Base-by-base conservation (phyloP, 2,888 invertebrate species). In the Agrilus biguttatus region DNA sequence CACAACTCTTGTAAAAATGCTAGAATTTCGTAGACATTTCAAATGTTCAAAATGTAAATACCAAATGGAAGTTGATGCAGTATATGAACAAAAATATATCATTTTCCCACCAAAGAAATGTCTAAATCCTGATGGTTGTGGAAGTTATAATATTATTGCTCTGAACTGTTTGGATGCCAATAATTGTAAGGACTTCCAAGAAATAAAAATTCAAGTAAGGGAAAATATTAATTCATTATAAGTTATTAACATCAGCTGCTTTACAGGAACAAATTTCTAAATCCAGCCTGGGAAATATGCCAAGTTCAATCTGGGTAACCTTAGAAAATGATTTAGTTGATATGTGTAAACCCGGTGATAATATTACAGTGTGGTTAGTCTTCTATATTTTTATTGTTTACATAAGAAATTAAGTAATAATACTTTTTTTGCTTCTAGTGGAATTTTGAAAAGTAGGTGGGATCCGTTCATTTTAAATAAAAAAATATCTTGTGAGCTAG, bases 311-410 rank as follows among this genome's bases (percentile, higher is more conserved):
- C 70, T 78, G 79, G 75, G 79, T 86, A 1, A 78, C 83, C 1
- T 59, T 89, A 36, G 84, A 88, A 58, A 80, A 91, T 68, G 91
- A 91, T 66, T 69, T 92, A 19, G 89, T 90, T 0, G 89, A 90
- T 63, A 68, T 69, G 47, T 89, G 89, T 60, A 86, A 87, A 63
- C 89, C 91, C 41, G 92, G 92, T 1, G 90, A 92, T 71, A 84
- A 86, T 70, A 76, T 91, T 13, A 77, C 80, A 49, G 75, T 91
- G 49, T 83, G 84, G 90, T 89, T 67, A 60, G 63, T 47, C 39
- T 39, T 23, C 41, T 21, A 21, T 21, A 21, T 21, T 21, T 21
- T 21, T 21, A 21, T 41, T 33, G 2, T 34, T n/a, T 33, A 14
- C 33, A 14, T 42, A 8, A 17, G n/a, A 23, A 19, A 43, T 10